Evolutionary conservation across 1,140 invertebrate species (phyloP).

Genomic region (Tetramorium simillimum): DNA sequence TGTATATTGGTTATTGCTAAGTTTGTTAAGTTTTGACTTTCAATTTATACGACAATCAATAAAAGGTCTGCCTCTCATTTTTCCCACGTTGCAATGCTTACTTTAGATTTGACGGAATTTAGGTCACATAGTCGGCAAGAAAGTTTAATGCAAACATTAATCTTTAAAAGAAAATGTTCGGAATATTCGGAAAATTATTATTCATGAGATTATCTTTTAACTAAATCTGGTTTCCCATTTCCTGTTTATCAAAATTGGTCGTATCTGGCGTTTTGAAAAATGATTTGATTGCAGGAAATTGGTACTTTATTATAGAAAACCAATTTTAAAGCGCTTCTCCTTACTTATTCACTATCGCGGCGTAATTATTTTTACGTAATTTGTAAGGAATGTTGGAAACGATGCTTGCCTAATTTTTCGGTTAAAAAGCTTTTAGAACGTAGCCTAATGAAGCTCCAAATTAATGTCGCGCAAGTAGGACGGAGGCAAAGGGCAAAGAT

Average conservation of each 20-base stretch:
- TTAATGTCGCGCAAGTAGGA: slow-evolving; percentile 10
- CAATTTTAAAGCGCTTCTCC: too few species aligned
- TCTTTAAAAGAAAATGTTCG: neutral
- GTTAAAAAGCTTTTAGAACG: neutral
- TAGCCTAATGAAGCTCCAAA: slow-evolving; percentile 2
- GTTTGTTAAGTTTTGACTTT: neutral
- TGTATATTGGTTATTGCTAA: neutral
- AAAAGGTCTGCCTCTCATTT: neutral
- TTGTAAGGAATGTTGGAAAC: neutral
- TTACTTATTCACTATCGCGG: neutral
- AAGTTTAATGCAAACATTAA: neutral
- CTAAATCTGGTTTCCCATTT: slow-evolving; percentile 9
- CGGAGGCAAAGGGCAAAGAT: slow-evolving; percentile 45
- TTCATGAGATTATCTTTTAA: neutral
- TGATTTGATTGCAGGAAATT: slow-evolving; percentile 6
- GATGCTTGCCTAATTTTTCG: neutral
- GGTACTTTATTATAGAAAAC: neutral
- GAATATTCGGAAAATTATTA: neutral
- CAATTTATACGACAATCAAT: neutral
- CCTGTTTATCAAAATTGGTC: slow-evolving; percentile 15
- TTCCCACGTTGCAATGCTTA: neutral
- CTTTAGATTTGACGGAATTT: neutral
- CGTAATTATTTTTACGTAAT: slow-evolving; percentile 10
- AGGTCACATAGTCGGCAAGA: neutral
- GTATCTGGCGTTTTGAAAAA: neutral